phyloP scores from a whole-genome alignment of 2,113 vertebrate genomes.

The Grallaria varia region DNA sequence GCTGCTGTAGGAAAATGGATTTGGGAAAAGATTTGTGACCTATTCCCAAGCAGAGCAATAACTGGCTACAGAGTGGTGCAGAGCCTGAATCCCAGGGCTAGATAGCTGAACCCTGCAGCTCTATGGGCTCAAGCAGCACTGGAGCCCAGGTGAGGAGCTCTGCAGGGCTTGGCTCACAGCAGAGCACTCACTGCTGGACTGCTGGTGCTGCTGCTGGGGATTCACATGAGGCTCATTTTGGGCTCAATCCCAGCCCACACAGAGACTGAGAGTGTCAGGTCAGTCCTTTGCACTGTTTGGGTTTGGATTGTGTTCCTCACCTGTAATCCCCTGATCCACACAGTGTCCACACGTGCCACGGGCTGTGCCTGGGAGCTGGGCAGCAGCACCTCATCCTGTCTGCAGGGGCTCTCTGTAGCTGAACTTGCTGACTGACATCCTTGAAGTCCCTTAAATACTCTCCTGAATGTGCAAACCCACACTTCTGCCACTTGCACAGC shows the following conservation, averaged over 20 bases:
- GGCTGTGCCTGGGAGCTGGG: background rate
- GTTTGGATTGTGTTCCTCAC: background rate
- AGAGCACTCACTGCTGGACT: background rate
- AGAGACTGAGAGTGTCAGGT: rapidly evolving
- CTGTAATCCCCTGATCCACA: background rate
- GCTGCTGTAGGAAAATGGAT: background rate
- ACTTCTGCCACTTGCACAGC: background rate
- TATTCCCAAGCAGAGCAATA: background rate
- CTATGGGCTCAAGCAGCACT: rapidly evolving
- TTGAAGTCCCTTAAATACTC: background rate
- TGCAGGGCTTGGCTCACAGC: background rate
- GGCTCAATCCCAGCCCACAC: background rate
- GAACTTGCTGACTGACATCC: background rate
- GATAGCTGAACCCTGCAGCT: background rate
- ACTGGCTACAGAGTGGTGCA: background rate
- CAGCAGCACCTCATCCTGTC: background rate
- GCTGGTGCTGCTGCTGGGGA: background rate
- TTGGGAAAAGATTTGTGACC: background rate
- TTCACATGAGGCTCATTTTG: rapidly evolving
- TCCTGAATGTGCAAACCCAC: background rate
- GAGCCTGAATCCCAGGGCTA: background rate
- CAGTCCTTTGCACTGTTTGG: background rate
- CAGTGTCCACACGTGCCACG: rapidly evolving
- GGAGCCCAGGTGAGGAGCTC: background rate
- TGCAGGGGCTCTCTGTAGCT: background rate